Conservation (phyloP, 2,888 invertebrate species). For the Pyrrhosoma nymphula region DNA sequence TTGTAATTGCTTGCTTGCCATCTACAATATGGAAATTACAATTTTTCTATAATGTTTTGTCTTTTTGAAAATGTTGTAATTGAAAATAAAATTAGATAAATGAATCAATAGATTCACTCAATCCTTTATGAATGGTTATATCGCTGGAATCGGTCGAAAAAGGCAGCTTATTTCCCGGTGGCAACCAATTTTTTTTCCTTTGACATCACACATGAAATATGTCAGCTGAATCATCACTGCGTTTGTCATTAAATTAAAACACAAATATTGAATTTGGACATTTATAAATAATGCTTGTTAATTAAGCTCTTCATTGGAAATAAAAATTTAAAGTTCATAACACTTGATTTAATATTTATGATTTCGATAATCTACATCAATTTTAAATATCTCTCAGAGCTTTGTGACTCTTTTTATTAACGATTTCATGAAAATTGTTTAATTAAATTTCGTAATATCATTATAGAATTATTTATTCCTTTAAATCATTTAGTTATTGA, state of each 20-base stretch:
- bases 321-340: neutral
- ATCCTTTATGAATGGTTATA: neutral
- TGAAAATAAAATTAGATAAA: neutral
- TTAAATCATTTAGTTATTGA: too few relatives aligned
- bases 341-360: neutral
- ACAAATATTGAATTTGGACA: neutral
- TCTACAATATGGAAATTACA: neutral
- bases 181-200: neutral
- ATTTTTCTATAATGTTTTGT: neutral
- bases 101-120: neutral
- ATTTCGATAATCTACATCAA: neutral
- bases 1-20: neutral
- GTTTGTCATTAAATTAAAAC: neutral
- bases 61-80: neutral
- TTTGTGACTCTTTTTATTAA: too few relatives aligned
- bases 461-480: too few relatives aligned
- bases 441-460: too few relatives aligned
- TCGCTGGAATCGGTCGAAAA: neutral
- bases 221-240: neutral
- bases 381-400: neutral
- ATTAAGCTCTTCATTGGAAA: neutral
- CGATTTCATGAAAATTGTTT: too few relatives aligned
- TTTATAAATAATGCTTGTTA: neutral
- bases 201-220: neutral
- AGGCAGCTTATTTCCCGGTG: neutral